Evolutionary conservation across 1,140 invertebrate species (phyloP), one percentile per base, ranked within the genome.

Genomic region (Kradibia gibbosae): DNA sequence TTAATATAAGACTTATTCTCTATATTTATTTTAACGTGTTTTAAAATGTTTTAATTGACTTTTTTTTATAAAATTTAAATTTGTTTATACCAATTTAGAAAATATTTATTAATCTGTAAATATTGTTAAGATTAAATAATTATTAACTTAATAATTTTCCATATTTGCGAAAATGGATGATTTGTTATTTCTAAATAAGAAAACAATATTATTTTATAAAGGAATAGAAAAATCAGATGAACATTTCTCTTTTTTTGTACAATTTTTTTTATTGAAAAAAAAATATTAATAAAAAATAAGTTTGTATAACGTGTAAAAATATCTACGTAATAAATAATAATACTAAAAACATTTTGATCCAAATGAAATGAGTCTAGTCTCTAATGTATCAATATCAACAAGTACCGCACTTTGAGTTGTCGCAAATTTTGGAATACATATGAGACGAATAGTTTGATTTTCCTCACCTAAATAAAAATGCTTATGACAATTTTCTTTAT

Each of bases 401-500:
- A 95, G 84, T 65, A 93, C 94, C 28, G 93, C 92, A 73, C 93
- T 93, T 85, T 93, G 91, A 34, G 93, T 93, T n/a, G 89, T 88
- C 62, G 91, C 92, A 90, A 96, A 96, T 84, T 93, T 92, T 70
- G 95, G 95, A 79, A 96, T 88, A 87, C 93, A 94, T 39, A 96
- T 92, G 34, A 96, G 87, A 85, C 94, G 92, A 2, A 94, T 92
- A 78, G 85, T 88, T 89, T 94, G 93, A 3, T 92, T 92, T 48
- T 93, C 89, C 20, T 92, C 89, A 75, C 93, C 94, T 94, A 85
- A 88, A 92, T 31, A 82, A 83, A 84, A 81, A 62, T 31, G 22
- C 36, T 10, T 73, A 83, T 28, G 78, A 72, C 15, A 57, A n/a
- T 60, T n/a, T 34, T 28, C 1, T 62, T 53, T 50, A 28, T 42